These are phyloP conservation scores for Tribolium castaneum DNA, from an alignment of 1,140 invertebrate species.

Conservation along the genomic window DNA sequence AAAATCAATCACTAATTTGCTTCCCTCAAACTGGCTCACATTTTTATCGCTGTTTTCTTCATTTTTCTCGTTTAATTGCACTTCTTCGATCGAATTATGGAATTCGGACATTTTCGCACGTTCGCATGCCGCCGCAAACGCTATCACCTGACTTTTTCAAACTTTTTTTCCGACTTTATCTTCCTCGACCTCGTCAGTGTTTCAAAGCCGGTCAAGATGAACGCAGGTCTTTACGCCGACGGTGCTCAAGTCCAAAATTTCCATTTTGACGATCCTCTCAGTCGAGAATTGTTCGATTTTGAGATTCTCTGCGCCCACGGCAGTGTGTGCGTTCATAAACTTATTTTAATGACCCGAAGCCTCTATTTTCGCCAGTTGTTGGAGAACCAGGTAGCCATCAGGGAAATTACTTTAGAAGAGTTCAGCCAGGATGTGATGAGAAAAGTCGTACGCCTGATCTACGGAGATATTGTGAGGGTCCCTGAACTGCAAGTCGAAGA, in stretches of 20 bases:
- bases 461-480: not conserved
- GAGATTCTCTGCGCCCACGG: not conserved
- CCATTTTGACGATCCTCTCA: not conserved
- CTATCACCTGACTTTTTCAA: not conserved
- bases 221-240: not conserved
- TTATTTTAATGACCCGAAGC: not conserved
- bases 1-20: slow-evolving; percentile 39
- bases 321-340: not conserved
- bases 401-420: not conserved
- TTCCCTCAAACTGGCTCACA: not conserved
- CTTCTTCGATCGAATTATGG: slow-evolving; percentile 49
- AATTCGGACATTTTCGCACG: slow-evolving; percentile 47
- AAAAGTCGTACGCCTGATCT: not conserved
- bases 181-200: not conserved
- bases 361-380: not conserved
- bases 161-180: not conserved
- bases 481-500: not conserved
- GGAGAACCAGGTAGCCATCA: not conserved
- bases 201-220: not conserved
- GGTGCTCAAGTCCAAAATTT: not conserved
- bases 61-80: slow-evolving; percentile 16
- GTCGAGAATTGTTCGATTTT: not conserved
- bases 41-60: slow-evolving; percentile 4
- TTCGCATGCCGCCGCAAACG: not conserved
- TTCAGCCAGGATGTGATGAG: not conserved